Base-by-base conservation (phyloP, 2,888 invertebrate species). In the Marronus borbonicus region DNA sequence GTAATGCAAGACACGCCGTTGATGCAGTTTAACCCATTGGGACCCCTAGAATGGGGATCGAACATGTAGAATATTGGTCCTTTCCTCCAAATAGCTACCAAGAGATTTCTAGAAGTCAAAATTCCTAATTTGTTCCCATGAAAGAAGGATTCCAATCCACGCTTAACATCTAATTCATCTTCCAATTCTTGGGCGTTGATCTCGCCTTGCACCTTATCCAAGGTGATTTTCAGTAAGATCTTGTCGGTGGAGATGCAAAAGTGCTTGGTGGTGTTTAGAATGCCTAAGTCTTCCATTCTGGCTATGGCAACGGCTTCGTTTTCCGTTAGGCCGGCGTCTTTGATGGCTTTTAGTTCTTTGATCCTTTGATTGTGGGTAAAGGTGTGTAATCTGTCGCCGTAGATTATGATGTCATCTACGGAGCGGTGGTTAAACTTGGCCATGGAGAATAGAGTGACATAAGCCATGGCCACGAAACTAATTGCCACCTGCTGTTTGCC, bases 301-400 rank as follows among this genome's bases (percentile, higher is more conserved):
- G 86, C 50, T 39, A 86, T 80, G 75, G 81, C 81, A 31, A 87
- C 84, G 8, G 88, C 83, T 78, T 87, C 87, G 3, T 84, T 85
- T 12, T 84, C 84, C 0, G 82, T 83, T 12, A 88, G 80, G 3
- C 62, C 52, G 10, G 68, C 78, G 12, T 79, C 79, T 60, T 82
- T 82, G 60, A 83, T 83, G 2, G 77, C 50, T n/a, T 81, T 80
- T 36, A 86, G 77, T 65, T 78, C 79, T 68, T 83, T 82, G 39
- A 81, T 83, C 5, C 84, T 81, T 8, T 80, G 74, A 20, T 82
- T 87, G 60, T 89, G 83, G 0, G 91, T 90, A 83, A 89, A 88
- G 0, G 90, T 90, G 83, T 92, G 90, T 2, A 94, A 85, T 0
- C 91, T 85, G 85, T 94, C 93, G 0, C 93, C 94, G 79, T 93